Conservation (phyloP, 1,140 invertebrate species). For the Amyelois transitella region DNA sequence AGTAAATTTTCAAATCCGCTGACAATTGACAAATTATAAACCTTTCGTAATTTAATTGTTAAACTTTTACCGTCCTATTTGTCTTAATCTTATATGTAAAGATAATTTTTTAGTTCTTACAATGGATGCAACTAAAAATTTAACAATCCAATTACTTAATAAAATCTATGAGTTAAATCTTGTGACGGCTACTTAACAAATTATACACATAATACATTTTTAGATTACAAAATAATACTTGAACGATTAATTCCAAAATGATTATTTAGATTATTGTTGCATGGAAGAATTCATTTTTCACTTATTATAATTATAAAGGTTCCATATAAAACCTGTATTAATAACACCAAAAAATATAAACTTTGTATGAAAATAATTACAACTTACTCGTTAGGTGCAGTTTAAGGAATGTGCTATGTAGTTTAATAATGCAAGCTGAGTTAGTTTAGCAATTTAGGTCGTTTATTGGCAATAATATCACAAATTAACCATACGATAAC, state of each 20-base stretch:
- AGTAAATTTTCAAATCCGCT: conserved; percentile 45
- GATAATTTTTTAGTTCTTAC: neutral
- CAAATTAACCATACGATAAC: conserved; percentile 24
- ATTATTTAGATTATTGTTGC: conserved; percentile 35
- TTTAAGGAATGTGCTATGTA: conserved; percentile 39
- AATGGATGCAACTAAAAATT: neutral
- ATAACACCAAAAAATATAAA: conserved; percentile 40
- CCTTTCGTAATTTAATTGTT: neutral
- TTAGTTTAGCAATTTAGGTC: conserved; percentile 19
- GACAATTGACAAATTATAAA: conserved; percentile 44
- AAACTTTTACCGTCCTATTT: neutral
- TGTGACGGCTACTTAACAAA: conserved; percentile 52
- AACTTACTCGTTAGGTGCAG: conserved; percentile 38
- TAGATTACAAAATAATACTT: conserved; percentile 55
- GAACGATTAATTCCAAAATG: conserved; percentile 31
- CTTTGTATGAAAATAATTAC: conserved; percentile 53
- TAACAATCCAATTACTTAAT: neutral
- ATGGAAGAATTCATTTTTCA: conserved; percentile 37
- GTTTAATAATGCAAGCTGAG: conserved; percentile 19
- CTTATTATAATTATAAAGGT: conserved; percentile 22
- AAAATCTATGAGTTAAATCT: neutral
- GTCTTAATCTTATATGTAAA: neutral
- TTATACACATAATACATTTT: conserved; percentile 45
- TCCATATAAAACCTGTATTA: conserved; percentile 33
- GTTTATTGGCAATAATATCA: conserved; percentile 53